Percentiles rank a stretch among this genome's conserved stretches.
Conservation (phyloP, 2,888 invertebrate species). For the Cataglyphis rosenhaueri region DNA sequence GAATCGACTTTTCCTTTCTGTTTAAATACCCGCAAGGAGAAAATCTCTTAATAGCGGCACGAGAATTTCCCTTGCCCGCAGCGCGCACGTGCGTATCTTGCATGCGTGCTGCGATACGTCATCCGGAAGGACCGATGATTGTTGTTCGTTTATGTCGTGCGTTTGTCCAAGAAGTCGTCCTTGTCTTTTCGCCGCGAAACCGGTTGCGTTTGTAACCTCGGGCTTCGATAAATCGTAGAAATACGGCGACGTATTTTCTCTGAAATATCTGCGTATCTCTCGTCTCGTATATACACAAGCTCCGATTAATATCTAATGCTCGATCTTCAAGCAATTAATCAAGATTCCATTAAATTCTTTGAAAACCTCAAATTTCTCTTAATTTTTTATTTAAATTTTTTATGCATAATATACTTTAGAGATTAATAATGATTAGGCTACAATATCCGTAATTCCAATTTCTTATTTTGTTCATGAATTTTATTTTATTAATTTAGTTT, state of each 20-base stretch:
- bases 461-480: not conserved
- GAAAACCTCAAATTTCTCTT: not conserved
- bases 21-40: constrained; percentile 28
- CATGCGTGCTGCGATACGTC: constrained; percentile 56
- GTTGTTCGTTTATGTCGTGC: constrained; percentile 33
- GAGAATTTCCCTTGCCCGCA: constrained; percentile 62
- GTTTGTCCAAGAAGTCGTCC: constrained; percentile 60
- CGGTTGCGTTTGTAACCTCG: constrained; percentile 58
- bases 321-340: not conserved
- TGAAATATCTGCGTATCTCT: constrained; percentile 18
- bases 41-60: constrained; percentile 24
- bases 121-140: constrained; percentile 56
- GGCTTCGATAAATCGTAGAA: constrained; percentile 40
- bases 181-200: constrained; percentile 63
- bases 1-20: constrained; percentile 40
- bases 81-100: constrained; percentile 52
- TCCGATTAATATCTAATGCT: constrained; percentile 14
- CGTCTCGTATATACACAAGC: not conserved
- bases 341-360: not conserved
- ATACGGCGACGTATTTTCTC: constrained; percentile 42
- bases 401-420: not conserved
- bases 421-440: not conserved
- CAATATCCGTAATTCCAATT: not conserved
- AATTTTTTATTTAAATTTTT: not conserved
- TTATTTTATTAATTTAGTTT: not conserved